Conservation (phyloP, 2,113 vertebrate species). For the Cavia porcellus region DNA sequence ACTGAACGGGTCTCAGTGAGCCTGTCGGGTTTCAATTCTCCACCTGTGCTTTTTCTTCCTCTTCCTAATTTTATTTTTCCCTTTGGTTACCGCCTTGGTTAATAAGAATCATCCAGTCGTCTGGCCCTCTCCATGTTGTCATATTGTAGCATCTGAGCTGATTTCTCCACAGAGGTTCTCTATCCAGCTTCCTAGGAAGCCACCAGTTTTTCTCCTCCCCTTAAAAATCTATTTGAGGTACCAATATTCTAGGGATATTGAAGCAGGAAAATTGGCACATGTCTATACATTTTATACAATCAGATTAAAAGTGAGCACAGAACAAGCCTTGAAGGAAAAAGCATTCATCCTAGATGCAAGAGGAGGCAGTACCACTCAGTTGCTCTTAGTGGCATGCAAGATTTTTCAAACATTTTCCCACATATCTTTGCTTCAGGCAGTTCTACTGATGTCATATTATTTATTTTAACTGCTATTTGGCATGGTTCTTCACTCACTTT, state of each 20-base stretch:
- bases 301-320: neutral
- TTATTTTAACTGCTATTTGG: slow-evolving; percentile 21
- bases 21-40: too few species aligned
- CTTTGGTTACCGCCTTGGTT: too few species aligned
- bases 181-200: too few species aligned
- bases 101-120: too few species aligned
- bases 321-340: neutral
- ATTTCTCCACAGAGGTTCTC: too few species aligned
- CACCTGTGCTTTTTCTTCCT: too few species aligned
- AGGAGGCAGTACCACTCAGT: too few species aligned
- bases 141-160: too few species aligned
- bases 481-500: neutral
- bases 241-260: neutral
- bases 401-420: neutral
- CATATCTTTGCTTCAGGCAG: neutral
- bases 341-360: neutral
- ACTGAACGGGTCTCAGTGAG: too few species aligned
- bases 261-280: neutral
- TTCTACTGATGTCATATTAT: neutral
- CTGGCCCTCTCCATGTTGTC: too few species aligned
- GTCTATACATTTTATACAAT: neutral
- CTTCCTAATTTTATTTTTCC: too few species aligned
- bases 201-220: too few species aligned
- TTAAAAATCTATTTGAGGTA: neutral
- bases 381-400: neutral